These are phyloP conservation scores for Patiria pectinifera DNA, from an alignment of 53 echinoderm and acorn worm species.

Conservation along the genomic window DNA sequence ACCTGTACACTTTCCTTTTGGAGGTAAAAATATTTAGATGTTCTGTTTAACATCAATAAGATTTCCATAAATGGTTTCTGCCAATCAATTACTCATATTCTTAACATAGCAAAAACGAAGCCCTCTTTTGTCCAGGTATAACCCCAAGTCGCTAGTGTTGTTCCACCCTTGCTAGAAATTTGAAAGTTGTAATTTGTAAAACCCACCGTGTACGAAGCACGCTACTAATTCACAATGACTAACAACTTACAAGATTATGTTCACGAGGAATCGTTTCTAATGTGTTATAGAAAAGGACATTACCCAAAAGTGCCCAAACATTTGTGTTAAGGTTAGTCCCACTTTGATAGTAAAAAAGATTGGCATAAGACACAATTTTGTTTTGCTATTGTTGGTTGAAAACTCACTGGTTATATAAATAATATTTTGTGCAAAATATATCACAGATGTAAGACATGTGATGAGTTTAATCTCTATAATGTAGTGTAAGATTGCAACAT, in stretches of 20 bases:
- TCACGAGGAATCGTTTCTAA: not conserved
- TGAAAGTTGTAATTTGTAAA: not conserved
- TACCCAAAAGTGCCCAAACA: not conserved
- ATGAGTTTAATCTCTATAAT: not conserved
- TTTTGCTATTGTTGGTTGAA: too few species aligned
- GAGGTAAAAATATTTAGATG: too few species aligned
- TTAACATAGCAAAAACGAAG: too few species aligned
- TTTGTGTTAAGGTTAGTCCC: not conserved
- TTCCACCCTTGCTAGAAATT: not conserved
- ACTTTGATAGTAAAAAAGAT: too few species aligned
- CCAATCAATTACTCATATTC: too few species aligned
- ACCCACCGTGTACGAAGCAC: not conserved
- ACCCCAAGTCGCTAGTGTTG: not conserved
- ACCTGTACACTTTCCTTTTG: too few species aligned
- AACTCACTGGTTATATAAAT: not conserved
- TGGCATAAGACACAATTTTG: too few species aligned
- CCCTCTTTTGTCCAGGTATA: too few species aligned
- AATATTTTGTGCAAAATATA: not conserved
- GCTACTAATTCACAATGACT: not conserved
- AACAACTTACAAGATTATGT: not conserved
- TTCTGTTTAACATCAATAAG: too few species aligned
- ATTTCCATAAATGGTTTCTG: too few species aligned
- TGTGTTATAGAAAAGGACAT: not conserved
- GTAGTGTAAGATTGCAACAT: not conserved
- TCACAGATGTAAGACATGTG: not conserved